A percentile compares a stretch with the other conserved stretches of the same genome.
Conservation (phyloP, 2,797 vertebrate species). For the Pantherophis alleghaniensis region DNA sequence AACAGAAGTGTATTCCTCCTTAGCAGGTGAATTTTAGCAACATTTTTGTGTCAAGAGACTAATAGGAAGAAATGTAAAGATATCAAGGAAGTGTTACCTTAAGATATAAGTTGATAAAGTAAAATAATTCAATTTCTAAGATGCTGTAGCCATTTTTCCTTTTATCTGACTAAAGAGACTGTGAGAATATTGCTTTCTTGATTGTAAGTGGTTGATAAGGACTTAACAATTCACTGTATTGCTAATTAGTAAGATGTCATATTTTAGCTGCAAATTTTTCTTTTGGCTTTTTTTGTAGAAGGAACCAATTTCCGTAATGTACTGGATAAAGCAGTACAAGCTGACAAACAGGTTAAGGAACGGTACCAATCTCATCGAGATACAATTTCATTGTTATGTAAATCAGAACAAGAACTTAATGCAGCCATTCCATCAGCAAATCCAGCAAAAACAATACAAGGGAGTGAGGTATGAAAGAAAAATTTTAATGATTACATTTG, state of each 20-base stretch:
- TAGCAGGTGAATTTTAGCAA: not conserved
- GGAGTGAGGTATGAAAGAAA: conserved; percentile 84
- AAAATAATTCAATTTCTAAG: not conserved
- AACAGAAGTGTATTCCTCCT: not conserved
- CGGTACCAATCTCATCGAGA: conserved; percentile 89
- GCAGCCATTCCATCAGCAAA: conserved; percentile 96
- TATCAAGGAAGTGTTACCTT: not conserved
- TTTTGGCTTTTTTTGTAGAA: conserved; percentile 72
- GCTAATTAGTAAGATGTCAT: not conserved
- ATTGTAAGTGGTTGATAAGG: not conserved
- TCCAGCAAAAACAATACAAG: conserved; percentile 94
- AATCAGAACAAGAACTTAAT: conserved; percentile 86
- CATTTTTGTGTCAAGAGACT: not conserved
- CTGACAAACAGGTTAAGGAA: conserved; percentile 92
- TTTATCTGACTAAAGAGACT: not conserved
- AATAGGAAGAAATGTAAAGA: not conserved
- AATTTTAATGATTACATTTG: not conserved
- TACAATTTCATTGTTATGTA: conserved; percentile 91
- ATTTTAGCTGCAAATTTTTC: not conserved
- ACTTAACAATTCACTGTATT: not conserved
- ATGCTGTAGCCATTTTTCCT: not conserved
- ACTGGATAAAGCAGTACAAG: conserved; percentile 89
- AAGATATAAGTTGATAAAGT: not conserved
- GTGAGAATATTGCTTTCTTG: not conserved
- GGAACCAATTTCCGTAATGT: conserved; percentile 82